A percentile compares a stretch with the other conserved stretches of the same genome.
Conservation (phyloP, 2,113 vertebrate species). For the Cettia cetti region DNA sequence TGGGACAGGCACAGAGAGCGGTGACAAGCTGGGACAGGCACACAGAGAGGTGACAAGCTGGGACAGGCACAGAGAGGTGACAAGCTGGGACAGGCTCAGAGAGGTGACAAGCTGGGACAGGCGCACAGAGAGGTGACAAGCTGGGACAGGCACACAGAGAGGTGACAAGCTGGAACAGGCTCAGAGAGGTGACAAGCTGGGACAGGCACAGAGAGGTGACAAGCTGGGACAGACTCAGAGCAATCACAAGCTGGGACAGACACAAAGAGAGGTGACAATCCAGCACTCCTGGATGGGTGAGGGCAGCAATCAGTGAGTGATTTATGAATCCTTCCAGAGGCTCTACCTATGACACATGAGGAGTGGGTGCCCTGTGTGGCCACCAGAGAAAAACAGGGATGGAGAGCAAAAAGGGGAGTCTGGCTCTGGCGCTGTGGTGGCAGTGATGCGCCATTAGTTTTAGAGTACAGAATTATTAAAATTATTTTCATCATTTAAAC, state of each 20-base stretch:
- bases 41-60: not conserved
- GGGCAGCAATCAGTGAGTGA: not conserved
- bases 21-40: not conserved
- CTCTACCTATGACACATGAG: fast-evolving
- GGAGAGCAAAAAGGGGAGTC: not conserved
- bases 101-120: no score
- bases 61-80: not conserved
- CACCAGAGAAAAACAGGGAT: not conserved
- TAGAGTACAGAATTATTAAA: not conserved
- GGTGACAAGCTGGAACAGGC: not conserved
- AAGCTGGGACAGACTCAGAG: not conserved
- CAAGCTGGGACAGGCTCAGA: no score
- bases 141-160: no score
- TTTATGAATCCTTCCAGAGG: not conserved
- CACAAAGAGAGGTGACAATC: not conserved
- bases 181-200: not conserved
- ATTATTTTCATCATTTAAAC: not conserved
- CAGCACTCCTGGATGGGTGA: not conserved
- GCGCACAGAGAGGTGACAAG: no score
- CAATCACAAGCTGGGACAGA: no score
- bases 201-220: not conserved
- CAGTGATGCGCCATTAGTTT: not conserved
- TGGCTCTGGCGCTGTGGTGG: not conserved
- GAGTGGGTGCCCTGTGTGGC: not conserved
- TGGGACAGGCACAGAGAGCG: not conserved